Conservation (phyloP, 2,113 vertebrate genomes). For the Gobius niger region DNA sequence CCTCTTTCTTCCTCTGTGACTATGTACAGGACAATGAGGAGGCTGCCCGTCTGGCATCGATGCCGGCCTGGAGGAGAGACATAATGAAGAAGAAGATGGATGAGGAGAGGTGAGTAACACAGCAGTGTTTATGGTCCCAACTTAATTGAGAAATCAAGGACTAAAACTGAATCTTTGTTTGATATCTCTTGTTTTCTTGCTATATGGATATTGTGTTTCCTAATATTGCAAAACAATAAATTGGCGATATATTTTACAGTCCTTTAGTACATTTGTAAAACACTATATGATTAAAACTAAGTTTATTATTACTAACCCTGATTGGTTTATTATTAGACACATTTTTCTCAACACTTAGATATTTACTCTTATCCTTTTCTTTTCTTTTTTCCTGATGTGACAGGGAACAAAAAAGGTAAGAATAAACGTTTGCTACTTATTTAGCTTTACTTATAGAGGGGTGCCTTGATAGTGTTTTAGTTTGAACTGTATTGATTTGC, state of each 20-base stretch:
- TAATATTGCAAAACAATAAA: no score
- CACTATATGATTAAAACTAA: no score
- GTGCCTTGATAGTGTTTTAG: no score
- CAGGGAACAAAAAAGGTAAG: constrained; percentile 97
- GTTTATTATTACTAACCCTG: no score
- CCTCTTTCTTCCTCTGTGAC: constrained; percentile 17
- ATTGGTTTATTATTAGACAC: no score
- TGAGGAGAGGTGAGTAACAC: constrained; percentile 87
- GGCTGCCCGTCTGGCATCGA: constrained; percentile 82
- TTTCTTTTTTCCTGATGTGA: constrained; percentile 59
- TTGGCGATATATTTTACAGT: not conserved
- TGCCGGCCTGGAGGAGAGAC: constrained; percentile 97
- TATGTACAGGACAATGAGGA: constrained; percentile 85
- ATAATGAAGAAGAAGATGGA: constrained; percentile 95
- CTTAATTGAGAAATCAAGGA: no score
- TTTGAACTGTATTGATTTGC: constrained; percentile 3
- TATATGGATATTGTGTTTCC: no score
- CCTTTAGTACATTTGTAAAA: no score
- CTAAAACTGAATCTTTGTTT: no score
- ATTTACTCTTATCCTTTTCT: constrained; percentile 58
- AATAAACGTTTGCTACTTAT: constrained; percentile 33
- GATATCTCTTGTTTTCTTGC: no score
- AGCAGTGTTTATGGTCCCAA: constrained; percentile 1
- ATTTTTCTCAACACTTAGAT: constrained; percentile 14
- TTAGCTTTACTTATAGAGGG: no score